Conservation (phyloP, 2,113 vertebrate species). For the Poecile atricapillus region DNA sequence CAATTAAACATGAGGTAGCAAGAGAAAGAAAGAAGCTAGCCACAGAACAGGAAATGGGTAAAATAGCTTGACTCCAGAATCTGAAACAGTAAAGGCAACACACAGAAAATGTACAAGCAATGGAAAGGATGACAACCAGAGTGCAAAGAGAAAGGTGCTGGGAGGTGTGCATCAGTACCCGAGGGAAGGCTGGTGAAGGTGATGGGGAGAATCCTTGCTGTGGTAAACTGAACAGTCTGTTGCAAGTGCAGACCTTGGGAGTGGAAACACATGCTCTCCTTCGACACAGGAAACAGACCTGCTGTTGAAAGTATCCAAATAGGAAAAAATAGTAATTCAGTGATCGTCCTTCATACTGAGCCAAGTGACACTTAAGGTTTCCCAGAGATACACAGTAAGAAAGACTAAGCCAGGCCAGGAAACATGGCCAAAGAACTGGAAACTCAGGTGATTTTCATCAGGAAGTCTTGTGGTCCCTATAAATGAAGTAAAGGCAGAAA, state of each 20-base stretch:
- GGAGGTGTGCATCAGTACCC: background rate
- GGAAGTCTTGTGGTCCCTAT: background rate
- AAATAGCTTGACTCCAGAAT: background rate
- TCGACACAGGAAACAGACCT: background rate
- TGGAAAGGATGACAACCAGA: background rate
- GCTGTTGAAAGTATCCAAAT: background rate
- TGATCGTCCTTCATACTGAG: background rate
- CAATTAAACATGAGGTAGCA: background rate
- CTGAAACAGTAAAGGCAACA: background rate
- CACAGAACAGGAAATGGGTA: background rate
- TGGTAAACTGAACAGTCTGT: background rate
- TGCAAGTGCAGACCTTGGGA: background rate
- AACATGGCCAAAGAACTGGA: background rate
- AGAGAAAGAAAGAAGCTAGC: background rate
- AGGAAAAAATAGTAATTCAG: background rate
- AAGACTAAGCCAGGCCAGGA: background rate
- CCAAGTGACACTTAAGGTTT: background rate
- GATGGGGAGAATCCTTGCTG: background rate
- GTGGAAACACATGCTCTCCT: background rate
- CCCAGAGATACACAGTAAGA: background rate
- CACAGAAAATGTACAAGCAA: background rate
- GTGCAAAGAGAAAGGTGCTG: background rate
- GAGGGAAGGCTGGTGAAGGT: background rate
- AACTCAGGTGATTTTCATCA: background rate
- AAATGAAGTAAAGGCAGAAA: constrained; percentile 30